Conservation (phyloP, 2,888 invertebrate genomes). For the Drosophila infuscata region DNA sequence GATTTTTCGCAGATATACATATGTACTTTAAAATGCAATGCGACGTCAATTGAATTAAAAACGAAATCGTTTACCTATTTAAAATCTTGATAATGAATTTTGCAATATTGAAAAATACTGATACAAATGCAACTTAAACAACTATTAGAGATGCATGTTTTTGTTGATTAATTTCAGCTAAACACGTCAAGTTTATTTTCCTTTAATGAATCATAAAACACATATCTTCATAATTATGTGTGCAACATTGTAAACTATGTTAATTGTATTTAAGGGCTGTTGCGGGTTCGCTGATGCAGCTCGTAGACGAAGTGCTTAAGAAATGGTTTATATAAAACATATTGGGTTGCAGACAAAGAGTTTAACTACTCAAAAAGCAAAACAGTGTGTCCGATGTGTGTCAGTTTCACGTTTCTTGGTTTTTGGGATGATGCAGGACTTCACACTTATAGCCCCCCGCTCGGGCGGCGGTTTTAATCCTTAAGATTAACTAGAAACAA, state of each 20-base stretch:
- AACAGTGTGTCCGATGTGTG: constrained; percentile 2
- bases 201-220: constrained; percentile 28
- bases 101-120: neutral
- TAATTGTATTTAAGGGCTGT: constrained; percentile 28
- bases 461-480: constrained; percentile 18
- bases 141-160: neutral
- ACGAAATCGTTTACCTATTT: neutral
- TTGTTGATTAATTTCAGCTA: constrained; percentile 6
- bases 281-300: constrained; percentile 10
- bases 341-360: neutral
- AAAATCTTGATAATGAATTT: neutral
- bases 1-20: neutral
- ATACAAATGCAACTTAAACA: neutral
- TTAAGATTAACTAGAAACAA: constrained; percentile 41
- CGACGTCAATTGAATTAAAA: neutral
- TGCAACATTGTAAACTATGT: constrained; percentile 31
- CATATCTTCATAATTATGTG: constrained; percentile 31
- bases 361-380: neutral
- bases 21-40: neutral
- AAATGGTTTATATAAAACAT: constrained; percentile 8
- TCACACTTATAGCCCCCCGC: constrained; percentile 15
- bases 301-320: constrained; percentile 6
- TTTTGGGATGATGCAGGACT: constrained; percentile 4
- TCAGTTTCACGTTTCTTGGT: constrained; percentile 4
- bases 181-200: constrained; percentile 44